These are phyloP conservation scores for Oncorhynchus nerka DNA, from an alignment of 2,113 vertebrate genomes.

Conservation along the genomic window DNA sequence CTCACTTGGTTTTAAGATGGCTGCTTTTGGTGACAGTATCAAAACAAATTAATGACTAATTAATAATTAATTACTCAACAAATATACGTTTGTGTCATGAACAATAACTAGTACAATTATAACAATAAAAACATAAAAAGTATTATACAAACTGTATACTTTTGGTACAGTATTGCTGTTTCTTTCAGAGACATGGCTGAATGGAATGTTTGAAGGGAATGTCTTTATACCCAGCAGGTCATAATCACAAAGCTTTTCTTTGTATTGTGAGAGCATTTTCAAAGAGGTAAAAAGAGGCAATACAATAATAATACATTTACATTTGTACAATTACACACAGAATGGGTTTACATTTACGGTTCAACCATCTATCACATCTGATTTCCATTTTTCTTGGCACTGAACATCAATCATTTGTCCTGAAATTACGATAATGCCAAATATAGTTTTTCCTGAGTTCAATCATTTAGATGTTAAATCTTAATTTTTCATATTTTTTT, in stretches of 20 bases:
- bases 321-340: background rate
- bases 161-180: background rate
- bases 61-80: background rate
- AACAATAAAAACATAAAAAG: too few relatives aligned
- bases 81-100: background rate
- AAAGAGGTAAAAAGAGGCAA: constrained; percentile 1
- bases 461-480: background rate
- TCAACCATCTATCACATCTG: background rate
- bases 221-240: background rate
- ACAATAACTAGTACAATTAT: background rate
- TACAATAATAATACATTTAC: background rate
- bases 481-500: background rate
- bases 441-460: constrained; percentile 16
- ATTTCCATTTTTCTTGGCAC: background rate
- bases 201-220: background rate
- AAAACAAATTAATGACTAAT: too few relatives aligned
- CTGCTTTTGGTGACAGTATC: too few relatives aligned
- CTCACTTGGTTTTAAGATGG: too few relatives aligned
- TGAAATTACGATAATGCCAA: constrained; percentile 12
- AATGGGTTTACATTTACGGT: background rate
- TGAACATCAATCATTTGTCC: background rate
- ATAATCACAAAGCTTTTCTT: background rate
- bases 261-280: background rate
- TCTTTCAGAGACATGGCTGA: background rate
- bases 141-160: background rate